Base-by-base conservation (phyloP, 2,797 vertebrate genomes). In the Macroramphosus scolopax region DNA sequence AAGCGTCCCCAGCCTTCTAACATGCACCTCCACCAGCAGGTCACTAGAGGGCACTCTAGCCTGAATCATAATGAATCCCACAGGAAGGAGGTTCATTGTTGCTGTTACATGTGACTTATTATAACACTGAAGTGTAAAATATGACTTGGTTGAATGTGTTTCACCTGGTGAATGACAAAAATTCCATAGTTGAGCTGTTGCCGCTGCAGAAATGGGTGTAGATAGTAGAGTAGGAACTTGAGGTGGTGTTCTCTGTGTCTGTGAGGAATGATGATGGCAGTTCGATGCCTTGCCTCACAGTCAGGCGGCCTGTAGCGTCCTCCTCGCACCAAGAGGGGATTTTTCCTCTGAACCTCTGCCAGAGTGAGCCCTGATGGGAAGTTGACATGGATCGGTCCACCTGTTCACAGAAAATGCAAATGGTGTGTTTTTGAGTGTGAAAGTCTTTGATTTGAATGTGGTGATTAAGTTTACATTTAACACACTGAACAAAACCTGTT, bases 81-180 rank as follows among this genome's bases (percentile, higher is more conserved):
- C n/a, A n/a, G 20, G 1, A 25, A 13, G 3, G 14, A 18, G 17
- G 11, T n/a, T 12, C 11, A 20, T 3, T 32, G 31, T 8, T 33
- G 3, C 7, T 33, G 30, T 31, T 1, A 16, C n/a, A n/a, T n/a
- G n/a, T n/a, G n/a, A n/a, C n/a, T n/a, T n/a, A n/a, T n/a, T n/a
- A n/a, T n/a, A n/a, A n/a, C n/a, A n/a, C n/a, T 1, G n/a, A 9
- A 3, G n/a, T 8, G 24, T 7, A 5, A 14, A n/a, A n/a, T n/a
- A 1, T 18, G 15, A 30, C 4, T 1, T 18, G 17, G 14, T 8
- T 35, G 35, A 9, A 8, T 25, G 38, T 10, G 5, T 32, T 20
- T 37, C 17, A 92, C 91, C 91, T 93, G 92, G 51, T 93, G 92
- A 53, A 93, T 89, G 64, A 92, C 10, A 8, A 92, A 94, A 15